Base-by-base conservation (phyloP, 2,113 vertebrate genomes). In the Indicator maculatus region DNA sequence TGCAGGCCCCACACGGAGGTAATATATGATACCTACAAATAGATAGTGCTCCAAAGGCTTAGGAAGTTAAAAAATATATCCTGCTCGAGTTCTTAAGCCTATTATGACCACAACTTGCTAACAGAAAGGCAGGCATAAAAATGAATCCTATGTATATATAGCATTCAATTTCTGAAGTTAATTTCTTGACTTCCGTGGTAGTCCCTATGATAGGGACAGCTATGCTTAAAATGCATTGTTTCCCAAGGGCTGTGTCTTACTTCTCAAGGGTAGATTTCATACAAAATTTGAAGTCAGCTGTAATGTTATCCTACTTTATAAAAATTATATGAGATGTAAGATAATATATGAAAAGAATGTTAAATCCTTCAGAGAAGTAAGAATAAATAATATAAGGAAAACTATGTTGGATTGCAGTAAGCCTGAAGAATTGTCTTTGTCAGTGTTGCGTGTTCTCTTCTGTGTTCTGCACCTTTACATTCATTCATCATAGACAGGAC, bases 21-120 rank as follows among this genome's bases (percentile, higher is more conserved):
- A 96, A 94, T 96, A 96, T 96, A 89, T 86, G 92, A 93, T 95
- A 96, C 86, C 91, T 96, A 94, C 93, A 91, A 94, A 96, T 91
- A 93, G 90, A 95, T 84, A 93, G 45, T 61, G 36, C 73, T 96
- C 83, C 90, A 94, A 97, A 97, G 83, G n/a, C 80, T 82, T 82
- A 88, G 58, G 65, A 80, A 88, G 47, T 53, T 80, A 87, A 83
- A 88, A 94, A 85, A 89, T 41, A 88, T 39, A 88, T 81, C 88
- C 89, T 94, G 72, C 53, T 95, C 73, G 53, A 90, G 61, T 91
- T 83, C 83, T 93, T 84, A 88, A 86, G 56, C 39, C 53, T 91
- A 36, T 86, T 89, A 85, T 60, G 86, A 79, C 78, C 89, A 85
- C 78, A 94, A 94, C 66, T 73, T 93, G 75, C 81, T 78, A 93